Evolutionary conservation across 2,797 vertebrate genomes (phyloP).

Genomic region (Hozukius guyotensis): DNA sequence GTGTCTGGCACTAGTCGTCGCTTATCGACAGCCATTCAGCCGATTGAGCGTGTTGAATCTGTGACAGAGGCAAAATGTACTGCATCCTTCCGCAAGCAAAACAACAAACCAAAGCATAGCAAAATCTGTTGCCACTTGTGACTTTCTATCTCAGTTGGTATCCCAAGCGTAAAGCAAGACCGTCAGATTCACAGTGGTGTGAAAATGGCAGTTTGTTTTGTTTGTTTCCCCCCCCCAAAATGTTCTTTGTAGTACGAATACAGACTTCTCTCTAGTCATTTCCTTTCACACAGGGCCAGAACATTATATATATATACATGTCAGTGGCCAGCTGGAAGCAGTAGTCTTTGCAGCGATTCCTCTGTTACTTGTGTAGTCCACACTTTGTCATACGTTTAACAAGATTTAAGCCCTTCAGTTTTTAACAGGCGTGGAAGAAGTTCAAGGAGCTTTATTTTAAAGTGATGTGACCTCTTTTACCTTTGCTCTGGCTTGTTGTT

Average conservation of each 20-base stretch:
- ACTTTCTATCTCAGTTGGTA: conserved; percentile 21
- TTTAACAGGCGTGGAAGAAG: neutral
- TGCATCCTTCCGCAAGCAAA: neutral
- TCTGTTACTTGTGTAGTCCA: neutral
- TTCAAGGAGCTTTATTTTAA: neutral
- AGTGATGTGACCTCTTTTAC: neutral
- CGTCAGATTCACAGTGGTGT: conserved; percentile 35
- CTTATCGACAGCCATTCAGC: neutral
- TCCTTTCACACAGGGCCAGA: conserved; percentile 29
- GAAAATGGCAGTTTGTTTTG: conserved; percentile 41
- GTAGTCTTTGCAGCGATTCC: conserved; percentile 9
- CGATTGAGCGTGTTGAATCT: neutral
- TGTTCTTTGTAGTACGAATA: conserved; percentile 37
- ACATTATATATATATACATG: neutral
- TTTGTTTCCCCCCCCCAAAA: conserved; percentile 3
- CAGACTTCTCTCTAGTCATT: conserved; percentile 40
- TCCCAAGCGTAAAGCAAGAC: conserved; percentile 16
- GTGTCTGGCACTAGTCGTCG: neutral
- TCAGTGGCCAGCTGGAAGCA: conserved; percentile 13
- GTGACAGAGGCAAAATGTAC: neutral
- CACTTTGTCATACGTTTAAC: conserved; percentile 10
- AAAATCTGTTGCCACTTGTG: neutral
- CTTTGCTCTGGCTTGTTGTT: neutral
- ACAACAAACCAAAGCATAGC: conserved; percentile 9
- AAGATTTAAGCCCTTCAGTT: neutral